Percentiles rank a stretch among this genome's conserved stretches.
These are phyloP conservation scores for Corynorhinus townsendii DNA, from an alignment of 2,113 vertebrate genomes.

Conservation along the genomic window DNA sequence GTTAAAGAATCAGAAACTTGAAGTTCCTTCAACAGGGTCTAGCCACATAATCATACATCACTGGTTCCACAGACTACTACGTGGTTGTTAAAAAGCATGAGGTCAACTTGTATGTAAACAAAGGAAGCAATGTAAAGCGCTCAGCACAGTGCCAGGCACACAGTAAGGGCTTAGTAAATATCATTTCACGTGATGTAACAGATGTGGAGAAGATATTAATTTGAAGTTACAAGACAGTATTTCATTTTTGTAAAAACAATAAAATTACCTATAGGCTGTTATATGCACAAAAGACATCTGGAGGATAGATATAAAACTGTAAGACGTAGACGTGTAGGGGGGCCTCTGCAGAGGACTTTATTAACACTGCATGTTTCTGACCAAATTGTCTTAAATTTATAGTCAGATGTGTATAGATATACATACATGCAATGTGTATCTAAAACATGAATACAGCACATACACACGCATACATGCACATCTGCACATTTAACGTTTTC, in stretches of 20 bases:
- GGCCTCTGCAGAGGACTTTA: neutral
- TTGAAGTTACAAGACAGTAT: neutral
- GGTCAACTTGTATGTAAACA: neutral
- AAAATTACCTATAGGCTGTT: neutral
- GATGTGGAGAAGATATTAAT: neutral
- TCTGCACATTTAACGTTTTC: neutral
- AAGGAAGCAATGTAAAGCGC: neutral
- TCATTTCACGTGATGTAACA: neutral
- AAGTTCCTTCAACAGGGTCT: neutral
- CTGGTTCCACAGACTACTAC: neutral
- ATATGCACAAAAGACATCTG: neutral
- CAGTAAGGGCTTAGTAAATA: neutral
- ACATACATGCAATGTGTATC: neutral
- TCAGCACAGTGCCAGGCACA: slow-evolving; percentile 3
- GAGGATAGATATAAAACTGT: neutral
- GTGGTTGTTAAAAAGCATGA: neutral
- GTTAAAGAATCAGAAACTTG: neutral
- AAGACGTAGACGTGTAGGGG: neutral
- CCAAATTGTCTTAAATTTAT: neutral
- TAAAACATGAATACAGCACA: neutral
- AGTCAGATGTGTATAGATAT: neutral
- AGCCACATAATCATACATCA: neutral
- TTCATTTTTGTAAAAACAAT: slow-evolving; percentile 1
- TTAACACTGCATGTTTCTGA: neutral
- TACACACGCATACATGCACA: neutral